Evolutionary conservation across 2,888 invertebrate species (phyloP), one percentile per base, ranked within the genome.

Genomic region (Heliconius cydno): DNA sequence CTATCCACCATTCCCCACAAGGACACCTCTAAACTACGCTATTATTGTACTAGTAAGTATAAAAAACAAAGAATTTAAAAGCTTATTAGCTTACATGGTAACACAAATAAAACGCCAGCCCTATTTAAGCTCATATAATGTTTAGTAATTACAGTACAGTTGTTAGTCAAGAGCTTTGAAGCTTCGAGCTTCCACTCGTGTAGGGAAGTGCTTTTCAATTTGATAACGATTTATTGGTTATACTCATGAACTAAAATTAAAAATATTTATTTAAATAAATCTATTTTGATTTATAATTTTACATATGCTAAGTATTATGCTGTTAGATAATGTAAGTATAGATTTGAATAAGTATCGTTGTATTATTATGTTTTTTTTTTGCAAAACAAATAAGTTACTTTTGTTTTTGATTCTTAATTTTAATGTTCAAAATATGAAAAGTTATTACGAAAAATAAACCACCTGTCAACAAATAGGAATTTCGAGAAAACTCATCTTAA

Each of bases 121-220:
- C 57, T 57, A 72, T 65, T 28, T 22, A 60, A 30, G 30, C 38
- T 75, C 74, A 75, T 75, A 65, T 60, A 75, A 63, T 75, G 63
- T 75, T 75, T 65, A 65, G 74, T 75, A 63, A 75, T 75, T 75
- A 65, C 38, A 75, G 74, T 63, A 74, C 63, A 63, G 28, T 63
- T 63, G 63, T 74, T 34, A 63, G 74, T 75, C 25, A 30, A 75
- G 65, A 75, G 74, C 74, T 75, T 75, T 75, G 41, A 75, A 75
- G 74, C 65, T 38, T 65, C 5, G 38, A 75, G 65, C 74, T 38
- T 65, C 63, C 74, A 75, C 74, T 75, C 63, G 65, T 38, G 74
- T 65, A 28, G 63, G 38, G 60, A 65, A 75, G 74, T 60, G 74
- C 74, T 75, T 41, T 75, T 75, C 41, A 75, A 63, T 65, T 65